Evolutionary conservation across 2,888 invertebrate genomes (phyloP).

Genomic region (Zeuzera pyrina): DNA sequence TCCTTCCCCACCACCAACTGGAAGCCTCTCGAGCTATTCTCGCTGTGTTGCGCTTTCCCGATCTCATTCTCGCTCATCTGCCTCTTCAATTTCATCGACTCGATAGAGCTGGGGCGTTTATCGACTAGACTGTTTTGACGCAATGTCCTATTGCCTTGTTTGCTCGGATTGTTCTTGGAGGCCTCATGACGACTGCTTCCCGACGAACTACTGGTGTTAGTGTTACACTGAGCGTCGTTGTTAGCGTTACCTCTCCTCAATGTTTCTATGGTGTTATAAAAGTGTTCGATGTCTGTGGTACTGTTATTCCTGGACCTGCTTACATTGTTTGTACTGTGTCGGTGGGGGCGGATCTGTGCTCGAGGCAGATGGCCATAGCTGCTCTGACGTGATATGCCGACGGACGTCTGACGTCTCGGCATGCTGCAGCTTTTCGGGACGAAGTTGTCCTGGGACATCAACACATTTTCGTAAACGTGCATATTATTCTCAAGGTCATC

Average conservation of each 20-base stretch:
- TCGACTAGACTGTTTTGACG: conserved; percentile 54
- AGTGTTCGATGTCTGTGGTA: conserved; percentile 46
- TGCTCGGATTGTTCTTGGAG: conserved; percentile 21
- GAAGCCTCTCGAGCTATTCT: conserved; percentile 40
- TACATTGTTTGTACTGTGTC: conserved; percentile 46
- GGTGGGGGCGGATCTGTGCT: conserved; percentile 43
- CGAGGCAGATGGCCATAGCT: conserved; percentile 56
- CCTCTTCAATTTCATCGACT: conserved; percentile 31
- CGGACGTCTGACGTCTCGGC: conserved; percentile 53
- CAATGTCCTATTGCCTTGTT: conserved; percentile 25
- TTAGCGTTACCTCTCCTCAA: conserved; percentile 31
- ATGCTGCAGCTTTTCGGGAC: conserved; percentile 61
- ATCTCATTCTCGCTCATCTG: conserved; percentile 53
- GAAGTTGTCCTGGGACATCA: conserved; percentile 35
- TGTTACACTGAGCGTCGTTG: conserved; percentile 26
- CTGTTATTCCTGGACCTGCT: conserved; percentile 39
- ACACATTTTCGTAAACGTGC: conserved; percentile 63
- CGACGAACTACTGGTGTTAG: conserved; percentile 48
- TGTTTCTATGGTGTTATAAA: conserved; percentile 55
- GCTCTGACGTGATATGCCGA: conserved; percentile 48
- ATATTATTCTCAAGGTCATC: conserved; percentile 46
- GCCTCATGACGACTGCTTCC: conserved; percentile 38
- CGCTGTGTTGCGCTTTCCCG: conserved; percentile 22
- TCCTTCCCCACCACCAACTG: conserved; percentile 54
- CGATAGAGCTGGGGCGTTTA: conserved; percentile 29